Conservation (phyloP, 2,888 invertebrate species). For the Drosophila flavopinicola region DNA sequence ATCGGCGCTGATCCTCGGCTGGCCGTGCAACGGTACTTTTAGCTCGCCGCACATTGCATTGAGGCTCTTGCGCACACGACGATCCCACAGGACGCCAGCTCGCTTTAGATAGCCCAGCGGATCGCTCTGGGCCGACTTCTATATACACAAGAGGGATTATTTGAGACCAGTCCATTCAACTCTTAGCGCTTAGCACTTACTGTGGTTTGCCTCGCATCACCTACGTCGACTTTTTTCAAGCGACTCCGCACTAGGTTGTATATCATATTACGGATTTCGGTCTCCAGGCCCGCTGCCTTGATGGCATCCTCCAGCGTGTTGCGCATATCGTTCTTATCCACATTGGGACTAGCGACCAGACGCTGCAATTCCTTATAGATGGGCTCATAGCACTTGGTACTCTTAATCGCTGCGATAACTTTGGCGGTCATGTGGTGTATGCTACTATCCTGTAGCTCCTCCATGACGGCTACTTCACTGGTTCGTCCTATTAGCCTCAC, state of each 20-base stretch:
- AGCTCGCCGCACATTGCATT: constrained; percentile 97
- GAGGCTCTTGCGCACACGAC: constrained; percentile 95
- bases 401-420: constrained; percentile 91
- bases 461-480: constrained; percentile 68
- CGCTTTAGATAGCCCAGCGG: constrained; percentile 91
- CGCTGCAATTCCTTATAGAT: constrained; percentile 91
- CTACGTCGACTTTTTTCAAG: constrained; percentile 44
- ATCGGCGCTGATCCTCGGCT: constrained; percentile 90
- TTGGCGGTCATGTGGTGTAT: constrained; percentile 91
- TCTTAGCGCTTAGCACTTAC: constrained; percentile 41
- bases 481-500: constrained; percentile 4
- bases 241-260: constrained; percentile 90
- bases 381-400: constrained; percentile 90
- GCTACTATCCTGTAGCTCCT: constrained; percentile 84
- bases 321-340: constrained; percentile 91
- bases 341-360: constrained; percentile 90
- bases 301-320: constrained; percentile 90
- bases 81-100: constrained; percentile 96
- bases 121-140: constrained; percentile 85
- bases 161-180: rapidly evolving
- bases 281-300: constrained; percentile 91
- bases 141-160: background rate
- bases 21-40: constrained; percentile 91
- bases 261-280: constrained; percentile 92
- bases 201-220: constrained; percentile 35